Base-by-base conservation (phyloP, 64 coral and sea anemone species). In the Porites australiensis region DNA sequence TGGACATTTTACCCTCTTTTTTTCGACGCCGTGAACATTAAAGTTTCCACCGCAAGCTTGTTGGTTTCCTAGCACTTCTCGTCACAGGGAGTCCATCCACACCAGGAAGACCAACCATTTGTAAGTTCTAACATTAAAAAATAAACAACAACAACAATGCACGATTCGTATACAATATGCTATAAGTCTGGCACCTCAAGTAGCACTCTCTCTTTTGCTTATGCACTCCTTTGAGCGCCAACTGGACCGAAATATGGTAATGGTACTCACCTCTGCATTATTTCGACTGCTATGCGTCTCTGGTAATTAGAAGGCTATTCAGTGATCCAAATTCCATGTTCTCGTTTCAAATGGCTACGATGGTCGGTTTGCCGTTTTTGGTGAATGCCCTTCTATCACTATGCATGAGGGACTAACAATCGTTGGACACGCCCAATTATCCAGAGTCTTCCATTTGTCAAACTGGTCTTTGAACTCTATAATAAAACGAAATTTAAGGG, bases 321-420 rank as follows among this genome's bases (percentile, higher is more conserved):
- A 43, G 18, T 4, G 62, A 82, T 16, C 53, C 19, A 76, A 96
- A 91, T 12, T 94, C 47, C 82, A 94, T 87, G 43, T 88, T 88
- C 12, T 88, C 88, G 50, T 97, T 55, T 43, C 90, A 73, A 50
- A 97, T 73, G 2, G 91, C 95, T 12, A 89, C 75, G 44, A 96
- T 96, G 21, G 95, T 96, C 27, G 92, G 95, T 50, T 82, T 49
- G 0, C 82, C 75, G 63, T 96, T 91, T 57, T 58, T 90, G 3
- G 82, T 87, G 65, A 91, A 96, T 1, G 95, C 82, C 3, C 0
- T n/a, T 61, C 92, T 76, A 18, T 21, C 59, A 64, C 94, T 94
- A 48, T 97, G 95, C 95, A 97, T 94, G 45, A 97, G 49, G 13
- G 95, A 97, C 58, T 91, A 44, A 70, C 79, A 97, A 72, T 97